Base-by-base conservation (phyloP, 1,140 invertebrate species). In the Hylaeus volcanicus region DNA sequence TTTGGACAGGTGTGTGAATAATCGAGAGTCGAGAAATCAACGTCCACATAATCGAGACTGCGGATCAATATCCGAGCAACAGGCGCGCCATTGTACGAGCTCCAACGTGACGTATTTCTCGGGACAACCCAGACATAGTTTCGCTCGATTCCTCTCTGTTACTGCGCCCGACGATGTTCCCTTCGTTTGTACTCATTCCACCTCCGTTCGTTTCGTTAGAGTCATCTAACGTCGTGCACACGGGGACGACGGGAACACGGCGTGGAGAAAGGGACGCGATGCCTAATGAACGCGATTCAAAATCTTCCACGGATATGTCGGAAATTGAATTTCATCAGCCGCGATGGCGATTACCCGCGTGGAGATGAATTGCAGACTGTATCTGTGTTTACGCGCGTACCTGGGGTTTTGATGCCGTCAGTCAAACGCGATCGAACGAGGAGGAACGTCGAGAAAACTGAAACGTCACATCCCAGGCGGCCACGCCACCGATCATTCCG, bases 251-350 rank as follows among this genome's bases (percentile, higher is more conserved):
- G 70, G 60, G 43, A 2, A 60, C 3, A 64, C 8, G 39, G 39
- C 39, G 61, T 37, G 65, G 53, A 58, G 43, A 64, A 45, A 65
- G 61, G 74, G 56, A 74, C 73, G 71, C n/a, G 26, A 83, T 69
- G 85, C 82, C 69, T 81, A 82, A 84, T 84, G 86, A 72, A 86
- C 87, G 84, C 79, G 86, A 85, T 83, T 86, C 72, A 63, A 73
- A 74, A 86, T 75, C 81, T 80, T 74, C 64, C 83, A 80, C 66
- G 76, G 82, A 81, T 84, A 70, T 81, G 73, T 85, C 83, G 68
- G 84, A 85, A 85, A 81, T 85, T 76, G 84, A 84, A 85, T 85
- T 84, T 84, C 84, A 85, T 85, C 83, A 72, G 56, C 26, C 63
- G 39, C 69, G 63, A 82, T 74, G 68, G 58, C 69, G 76, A 81